phyloP scores from a whole-genome alignment of 2,888 invertebrate genomes.

The Physocephala rufipes region DNA sequence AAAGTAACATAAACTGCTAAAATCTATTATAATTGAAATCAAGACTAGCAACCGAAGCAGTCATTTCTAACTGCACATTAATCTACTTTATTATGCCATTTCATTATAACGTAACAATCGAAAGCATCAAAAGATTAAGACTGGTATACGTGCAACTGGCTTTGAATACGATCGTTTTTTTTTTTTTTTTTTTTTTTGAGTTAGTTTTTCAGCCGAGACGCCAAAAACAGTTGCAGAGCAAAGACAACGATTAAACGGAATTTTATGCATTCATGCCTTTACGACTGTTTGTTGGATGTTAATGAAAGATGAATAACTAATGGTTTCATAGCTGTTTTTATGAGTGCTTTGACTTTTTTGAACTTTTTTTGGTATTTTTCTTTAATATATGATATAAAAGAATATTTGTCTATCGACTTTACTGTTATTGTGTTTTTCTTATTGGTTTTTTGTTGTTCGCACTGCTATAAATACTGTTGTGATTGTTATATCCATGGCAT shows the following conservation, averaged over 20 bases:
- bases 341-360: background rate
- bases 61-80: slow-evolving; percentile 32
- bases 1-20: slow-evolving; percentile 9
- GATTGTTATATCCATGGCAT: background rate
- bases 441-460: too few species aligned
- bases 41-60: background rate
- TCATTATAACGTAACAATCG: slow-evolving; percentile 24
- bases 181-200: too few species aligned
- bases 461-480: too few species aligned
- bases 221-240: slow-evolving; percentile 3
- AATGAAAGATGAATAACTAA: background rate
- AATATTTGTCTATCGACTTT: slow-evolving; percentile 18
- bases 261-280: background rate
- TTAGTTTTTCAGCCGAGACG: background rate
- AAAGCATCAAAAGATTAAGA: slow-evolving; percentile 16
- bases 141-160: slow-evolving; percentile 19
- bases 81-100: slow-evolving; percentile 15
- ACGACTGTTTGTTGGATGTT: background rate
- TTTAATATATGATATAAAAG: background rate
- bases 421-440: background rate
- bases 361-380: too few species aligned
- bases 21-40: slow-evolving; percentile 17
- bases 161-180: slow-evolving; percentile 16
- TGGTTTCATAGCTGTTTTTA: background rate
- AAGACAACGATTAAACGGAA: background rate